Evolutionary conservation across 2,888 invertebrate genomes (phyloP).

Genomic region (Priocnemis perturbator): DNA sequence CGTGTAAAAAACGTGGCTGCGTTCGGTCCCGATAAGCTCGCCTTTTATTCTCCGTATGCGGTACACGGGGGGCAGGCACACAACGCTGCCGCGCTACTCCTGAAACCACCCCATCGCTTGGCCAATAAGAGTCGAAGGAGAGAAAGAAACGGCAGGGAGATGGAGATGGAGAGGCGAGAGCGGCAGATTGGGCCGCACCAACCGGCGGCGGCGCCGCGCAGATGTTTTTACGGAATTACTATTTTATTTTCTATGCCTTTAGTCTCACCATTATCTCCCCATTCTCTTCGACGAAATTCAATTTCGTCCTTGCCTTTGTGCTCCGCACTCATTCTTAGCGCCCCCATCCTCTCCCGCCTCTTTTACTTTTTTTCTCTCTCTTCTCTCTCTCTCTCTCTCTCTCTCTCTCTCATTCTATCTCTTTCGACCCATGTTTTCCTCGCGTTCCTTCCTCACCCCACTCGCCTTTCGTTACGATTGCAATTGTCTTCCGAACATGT

Average conservation of each 20-base stretch:
- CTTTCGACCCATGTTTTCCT: background rate
- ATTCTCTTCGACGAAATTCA: constrained; percentile 35
- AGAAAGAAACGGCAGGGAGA: constrained; percentile 25
- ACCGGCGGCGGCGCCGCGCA: constrained; percentile 33
- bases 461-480: constrained; percentile 23
- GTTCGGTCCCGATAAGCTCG: constrained; percentile 33
- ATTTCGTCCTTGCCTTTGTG: constrained; percentile 9
- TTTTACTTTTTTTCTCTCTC: no score
- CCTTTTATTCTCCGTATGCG: constrained; percentile 15
- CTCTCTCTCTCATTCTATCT: background rate
- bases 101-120: background rate
- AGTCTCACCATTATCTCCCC: constrained; percentile 33
- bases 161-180: background rate
- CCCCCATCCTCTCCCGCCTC: constrained; percentile 14
- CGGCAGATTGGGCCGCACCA: constrained; percentile 12
- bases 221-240: constrained; percentile 53
- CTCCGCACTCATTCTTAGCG: background rate
- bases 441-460: background rate
- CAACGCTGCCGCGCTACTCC: background rate
- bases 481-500: constrained; percentile 31
- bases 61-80: constrained; percentile 5
- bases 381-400: background rate
- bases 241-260: constrained; percentile 48
- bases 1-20: constrained; percentile 53
- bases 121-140: constrained; percentile 16